phyloP scores from a whole-genome alignment of 2,797 vertebrate genomes.

The Coregonus suidteri region DNA sequence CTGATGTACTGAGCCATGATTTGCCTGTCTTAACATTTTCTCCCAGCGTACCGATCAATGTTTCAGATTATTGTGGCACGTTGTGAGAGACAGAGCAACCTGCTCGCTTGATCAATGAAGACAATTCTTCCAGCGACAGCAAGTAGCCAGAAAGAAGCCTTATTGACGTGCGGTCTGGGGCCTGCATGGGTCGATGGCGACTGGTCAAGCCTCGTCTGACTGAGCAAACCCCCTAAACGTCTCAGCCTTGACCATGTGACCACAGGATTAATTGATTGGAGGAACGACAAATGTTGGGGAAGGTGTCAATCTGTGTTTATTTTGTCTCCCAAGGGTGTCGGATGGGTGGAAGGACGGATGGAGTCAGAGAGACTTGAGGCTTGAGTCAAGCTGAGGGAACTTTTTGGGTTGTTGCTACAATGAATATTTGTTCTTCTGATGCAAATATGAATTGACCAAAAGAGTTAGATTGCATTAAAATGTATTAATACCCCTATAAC shows the following conservation, averaged over 20 bases:
- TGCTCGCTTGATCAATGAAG: constrained; percentile 91
- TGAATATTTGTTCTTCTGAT: background rate
- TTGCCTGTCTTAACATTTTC: constrained; percentile 69
- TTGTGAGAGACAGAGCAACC: constrained; percentile 76
- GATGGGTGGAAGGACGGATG: background rate
- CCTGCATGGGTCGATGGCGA: constrained; percentile 84
- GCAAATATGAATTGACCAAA: too few relatives aligned
- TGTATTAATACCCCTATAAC: background rate
- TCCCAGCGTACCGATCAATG: constrained; percentile 64
- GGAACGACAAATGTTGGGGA: constrained; percentile 80
- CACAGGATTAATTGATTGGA: constrained; percentile 89
- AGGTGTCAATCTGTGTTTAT: constrained; percentile 66
- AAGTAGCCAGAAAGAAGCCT: constrained; percentile 77
- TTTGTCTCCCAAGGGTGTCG: constrained; percentile 38
- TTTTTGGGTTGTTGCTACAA: background rate
- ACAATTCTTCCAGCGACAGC: constrained; percentile 79
- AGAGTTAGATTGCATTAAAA: background rate
- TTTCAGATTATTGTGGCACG: constrained; percentile 79
- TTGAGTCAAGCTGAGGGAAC: background rate
- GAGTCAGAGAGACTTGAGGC: background rate
- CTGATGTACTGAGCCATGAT: constrained; percentile 57
- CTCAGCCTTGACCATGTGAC: constrained; percentile 78
- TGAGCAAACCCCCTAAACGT: constrained; percentile 90
- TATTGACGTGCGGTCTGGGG: constrained; percentile 91
- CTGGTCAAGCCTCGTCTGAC: constrained; percentile 83